Percentiles rank a stretch among this genome's conserved stretches.
These are phyloP conservation scores for Antheraea pernyi DNA, from an alignment of 1,140 invertebrate genomes.

Conservation along the genomic window DNA sequence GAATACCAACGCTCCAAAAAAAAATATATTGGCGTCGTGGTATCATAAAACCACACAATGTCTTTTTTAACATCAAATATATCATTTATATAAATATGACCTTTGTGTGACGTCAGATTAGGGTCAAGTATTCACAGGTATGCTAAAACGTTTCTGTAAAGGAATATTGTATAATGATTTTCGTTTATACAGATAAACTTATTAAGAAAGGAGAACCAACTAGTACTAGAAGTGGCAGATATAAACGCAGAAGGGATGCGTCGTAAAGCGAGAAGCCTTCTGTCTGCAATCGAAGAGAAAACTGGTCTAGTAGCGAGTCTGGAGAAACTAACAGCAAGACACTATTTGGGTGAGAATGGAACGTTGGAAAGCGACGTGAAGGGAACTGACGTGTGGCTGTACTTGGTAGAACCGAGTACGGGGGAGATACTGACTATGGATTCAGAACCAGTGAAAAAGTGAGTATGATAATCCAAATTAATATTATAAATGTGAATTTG, in stretches of 20 bases:
- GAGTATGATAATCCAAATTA: constrained; percentile 40
- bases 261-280: constrained; percentile 82
- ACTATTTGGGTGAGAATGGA: constrained; percentile 85
- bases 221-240: constrained; percentile 88
- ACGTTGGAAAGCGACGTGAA: constrained; percentile 85
- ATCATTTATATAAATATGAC: no score
- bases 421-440: constrained; percentile 88
- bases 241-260: constrained; percentile 86
- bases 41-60: no score
- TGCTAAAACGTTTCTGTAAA: no score
- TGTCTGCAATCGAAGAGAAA: constrained; percentile 86
- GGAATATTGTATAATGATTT: constrained; percentile 8
- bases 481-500: no score
- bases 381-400: constrained; percentile 94
- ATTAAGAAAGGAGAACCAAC: constrained; percentile 82
- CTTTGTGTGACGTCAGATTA: no score
- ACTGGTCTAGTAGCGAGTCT: constrained; percentile 88
- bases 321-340: constrained; percentile 86
- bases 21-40: no score
- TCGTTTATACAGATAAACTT: constrained; percentile 65
- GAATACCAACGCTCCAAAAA: no score
- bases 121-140: no score
- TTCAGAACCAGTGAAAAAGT: constrained; percentile 85
- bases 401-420: constrained; percentile 88
- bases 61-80: no score